phyloP scores from a whole-genome alignment of 2,797 vertebrate genomes.

The Streptopelia turtur region DNA sequence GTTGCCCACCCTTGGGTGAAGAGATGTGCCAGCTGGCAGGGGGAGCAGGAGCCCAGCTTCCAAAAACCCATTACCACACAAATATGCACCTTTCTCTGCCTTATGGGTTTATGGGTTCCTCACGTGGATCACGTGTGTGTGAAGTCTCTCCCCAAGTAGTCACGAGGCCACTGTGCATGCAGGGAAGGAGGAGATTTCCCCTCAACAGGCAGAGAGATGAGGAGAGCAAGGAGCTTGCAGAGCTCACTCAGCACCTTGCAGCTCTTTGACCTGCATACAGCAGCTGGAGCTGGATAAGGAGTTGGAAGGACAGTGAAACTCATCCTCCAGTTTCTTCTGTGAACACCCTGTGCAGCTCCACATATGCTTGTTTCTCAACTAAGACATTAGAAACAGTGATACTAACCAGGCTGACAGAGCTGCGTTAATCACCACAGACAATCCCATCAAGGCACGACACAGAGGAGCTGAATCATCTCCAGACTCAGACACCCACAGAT shows the following conservation, averaged over 20 bases:
- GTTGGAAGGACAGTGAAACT: not conserved
- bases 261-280: not conserved
- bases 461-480: slow-evolving; percentile 20
- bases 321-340: not conserved
- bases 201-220: not conserved
- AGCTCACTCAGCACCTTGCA: not conserved
- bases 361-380: not conserved
- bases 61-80: not conserved
- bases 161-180: not conserved
- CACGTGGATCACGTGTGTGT: accelerated
- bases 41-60: not conserved
- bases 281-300: not conserved
- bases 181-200: not conserved
- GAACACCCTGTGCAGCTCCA: not conserved
- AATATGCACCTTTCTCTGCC: not conserved
- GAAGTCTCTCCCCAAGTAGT: not conserved
- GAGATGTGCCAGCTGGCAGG: not conserved
- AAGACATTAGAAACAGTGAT: not conserved
- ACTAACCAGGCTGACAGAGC: not conserved
- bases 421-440: not conserved
- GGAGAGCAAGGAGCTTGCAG: accelerated
- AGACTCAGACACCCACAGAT: not conserved
- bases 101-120: not conserved
- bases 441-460: not conserved
- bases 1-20: not conserved